These are phyloP conservation scores for Heteromurus nitidus DNA, from an alignment of 2,888 invertebrate species.

Conservation along the genomic window DNA sequence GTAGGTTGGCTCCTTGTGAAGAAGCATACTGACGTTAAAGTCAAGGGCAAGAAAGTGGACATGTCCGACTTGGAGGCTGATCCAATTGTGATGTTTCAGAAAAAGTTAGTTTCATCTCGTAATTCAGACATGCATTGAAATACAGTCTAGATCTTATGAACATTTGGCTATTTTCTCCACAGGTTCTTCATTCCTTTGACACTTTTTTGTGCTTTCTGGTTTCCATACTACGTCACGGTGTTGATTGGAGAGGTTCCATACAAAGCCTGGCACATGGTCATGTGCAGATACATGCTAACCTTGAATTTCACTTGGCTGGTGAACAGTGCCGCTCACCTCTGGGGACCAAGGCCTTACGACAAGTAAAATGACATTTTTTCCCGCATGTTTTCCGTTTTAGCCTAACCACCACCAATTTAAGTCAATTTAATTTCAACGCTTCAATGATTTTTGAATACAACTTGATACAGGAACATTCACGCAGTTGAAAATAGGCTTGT, in stretches of 20 bases:
- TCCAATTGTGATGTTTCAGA: constrained; percentile 89
- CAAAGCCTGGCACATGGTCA: constrained; percentile 86
- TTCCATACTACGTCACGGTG: constrained; percentile 87
- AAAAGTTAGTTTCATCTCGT: constrained; percentile 27
- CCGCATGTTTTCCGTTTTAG: too few species aligned
- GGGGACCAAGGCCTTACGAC: constrained; percentile 92
- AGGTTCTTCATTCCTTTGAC: constrained; percentile 86
- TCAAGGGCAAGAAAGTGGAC: constrained; percentile 89
- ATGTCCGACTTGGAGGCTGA: constrained; percentile 88
- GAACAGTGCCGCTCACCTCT: constrained; percentile 96
- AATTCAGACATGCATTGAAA: not conserved
- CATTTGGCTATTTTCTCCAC: constrained; percentile 74
- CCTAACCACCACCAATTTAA: too few species aligned
- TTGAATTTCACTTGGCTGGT: constrained; percentile 95
- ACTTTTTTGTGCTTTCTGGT: constrained; percentile 85
- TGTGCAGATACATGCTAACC: constrained; percentile 87
- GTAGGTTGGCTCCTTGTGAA: constrained; percentile 94
- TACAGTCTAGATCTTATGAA: not conserved
- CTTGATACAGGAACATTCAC: constrained; percentile 82
- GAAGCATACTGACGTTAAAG: constrained; percentile 92
- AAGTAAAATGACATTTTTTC: constrained; percentile 78
- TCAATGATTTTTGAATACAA: too few species aligned
- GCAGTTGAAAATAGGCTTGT: constrained; percentile 87
- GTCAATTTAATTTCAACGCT: too few species aligned
- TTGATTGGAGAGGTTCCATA: constrained; percentile 86